These are phyloP conservation scores for Palythoa grandis DNA, from an alignment of 92 coral and sea anemone genomes.

Conservation along the genomic window DNA sequence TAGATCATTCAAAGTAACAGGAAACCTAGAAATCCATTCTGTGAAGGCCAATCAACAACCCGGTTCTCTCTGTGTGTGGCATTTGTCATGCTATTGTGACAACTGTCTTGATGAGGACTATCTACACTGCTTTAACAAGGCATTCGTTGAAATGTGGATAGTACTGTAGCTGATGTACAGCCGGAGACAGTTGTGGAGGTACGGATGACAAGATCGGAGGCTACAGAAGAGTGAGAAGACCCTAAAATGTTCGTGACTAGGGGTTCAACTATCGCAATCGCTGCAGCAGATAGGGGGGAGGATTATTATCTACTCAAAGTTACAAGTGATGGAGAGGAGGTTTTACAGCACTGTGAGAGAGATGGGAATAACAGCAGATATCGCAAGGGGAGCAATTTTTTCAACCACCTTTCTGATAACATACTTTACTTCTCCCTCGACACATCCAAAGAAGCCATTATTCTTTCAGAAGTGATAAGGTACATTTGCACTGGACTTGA, in stretches of 20 bases:
- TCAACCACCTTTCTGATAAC: not conserved
- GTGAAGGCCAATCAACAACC: not conserved
- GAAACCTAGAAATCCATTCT: not conserved
- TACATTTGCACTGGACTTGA: slow-evolving; percentile 12
- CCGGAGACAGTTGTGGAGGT: not conserved
- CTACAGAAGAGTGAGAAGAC: slow-evolving; percentile 14
- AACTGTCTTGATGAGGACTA: not conserved
- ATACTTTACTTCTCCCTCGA: not conserved
- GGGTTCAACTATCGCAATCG: slow-evolving; percentile 41
- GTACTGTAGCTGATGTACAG: slow-evolving; percentile 4
- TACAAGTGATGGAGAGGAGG: slow-evolving; percentile 2
- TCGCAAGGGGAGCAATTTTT: slow-evolving; percentile 14
- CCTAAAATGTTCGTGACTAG: slow-evolving; percentile 12
- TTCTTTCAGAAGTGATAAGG: not conserved
- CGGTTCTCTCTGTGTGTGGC: slow-evolving; percentile 13
- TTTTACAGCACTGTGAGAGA: slow-evolving; percentile 7
- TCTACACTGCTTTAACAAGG: not conserved
- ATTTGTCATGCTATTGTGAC: slow-evolving; percentile 5
- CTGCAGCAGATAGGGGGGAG: slow-evolving; percentile 49
- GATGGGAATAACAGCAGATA: slow-evolving; percentile 8
- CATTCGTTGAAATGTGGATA: not conserved
- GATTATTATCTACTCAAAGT: slow-evolving; percentile 45
- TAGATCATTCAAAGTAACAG: slow-evolving; percentile 13
- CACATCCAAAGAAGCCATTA: not conserved
- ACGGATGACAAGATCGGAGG: slow-evolving; percentile 22